Conservation (phyloP, 2,797 vertebrate genomes). For the Sylvia borin region DNA sequence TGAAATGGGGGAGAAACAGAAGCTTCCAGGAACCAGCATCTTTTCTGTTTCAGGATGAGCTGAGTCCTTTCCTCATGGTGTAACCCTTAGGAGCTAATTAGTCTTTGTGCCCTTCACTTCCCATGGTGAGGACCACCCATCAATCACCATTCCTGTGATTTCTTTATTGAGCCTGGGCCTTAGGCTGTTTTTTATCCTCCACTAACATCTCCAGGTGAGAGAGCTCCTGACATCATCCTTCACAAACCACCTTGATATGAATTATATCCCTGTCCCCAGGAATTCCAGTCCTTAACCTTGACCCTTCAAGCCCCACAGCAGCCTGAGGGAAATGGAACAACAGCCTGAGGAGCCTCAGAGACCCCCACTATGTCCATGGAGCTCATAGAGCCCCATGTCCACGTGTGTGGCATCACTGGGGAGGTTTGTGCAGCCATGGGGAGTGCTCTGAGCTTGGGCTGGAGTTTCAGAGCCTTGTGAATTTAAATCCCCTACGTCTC, state of each 20-base stretch:
- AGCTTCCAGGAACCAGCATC: background rate
- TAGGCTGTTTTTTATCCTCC: background rate
- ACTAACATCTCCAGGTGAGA: background rate
- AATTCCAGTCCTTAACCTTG: background rate
- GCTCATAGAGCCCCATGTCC: background rate
- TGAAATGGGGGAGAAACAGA: background rate
- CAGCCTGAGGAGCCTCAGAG: background rate
- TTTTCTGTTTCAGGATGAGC: background rate
- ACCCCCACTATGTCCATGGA: too few relatives aligned
- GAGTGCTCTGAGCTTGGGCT: background rate
- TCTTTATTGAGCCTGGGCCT: background rate
- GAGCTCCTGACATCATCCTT: background rate
- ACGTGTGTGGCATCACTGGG: background rate
- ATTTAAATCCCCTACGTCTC: conserved; percentile 38
- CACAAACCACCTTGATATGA: background rate
- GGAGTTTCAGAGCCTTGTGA: background rate
- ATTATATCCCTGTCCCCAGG: background rate
- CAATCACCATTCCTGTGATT: background rate
- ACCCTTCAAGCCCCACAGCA: background rate
- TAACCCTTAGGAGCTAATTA: background rate
- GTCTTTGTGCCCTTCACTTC: background rate
- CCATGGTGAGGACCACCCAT: background rate
- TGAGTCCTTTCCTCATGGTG: fast-evolving
- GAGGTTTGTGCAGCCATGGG: background rate
- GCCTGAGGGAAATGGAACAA: background rate